phyloP scores from a whole-genome alignment of 1,140 invertebrate genomes.

The Lepidotrigona ventralis region DNA sequence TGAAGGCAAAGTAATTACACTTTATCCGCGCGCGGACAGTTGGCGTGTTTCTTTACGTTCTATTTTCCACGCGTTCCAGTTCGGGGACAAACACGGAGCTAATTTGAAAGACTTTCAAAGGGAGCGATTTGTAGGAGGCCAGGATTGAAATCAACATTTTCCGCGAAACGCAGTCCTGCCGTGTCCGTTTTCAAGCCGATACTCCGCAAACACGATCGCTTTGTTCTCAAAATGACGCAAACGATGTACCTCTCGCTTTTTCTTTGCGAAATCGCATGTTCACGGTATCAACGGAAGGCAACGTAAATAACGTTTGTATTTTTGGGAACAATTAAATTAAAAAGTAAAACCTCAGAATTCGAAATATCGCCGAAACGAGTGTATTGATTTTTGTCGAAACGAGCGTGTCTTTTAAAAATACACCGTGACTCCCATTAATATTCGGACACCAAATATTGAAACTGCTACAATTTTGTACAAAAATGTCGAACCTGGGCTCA shows the following conservation, averaged over 20 bases:
- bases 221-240: conserved; percentile 1
- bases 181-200: background rate
- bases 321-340: background rate
- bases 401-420: no score
- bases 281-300: background rate
- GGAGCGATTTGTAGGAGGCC: background rate
- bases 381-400: background rate
- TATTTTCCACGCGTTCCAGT: background rate
- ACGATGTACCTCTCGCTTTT: conserved; percentile 14
- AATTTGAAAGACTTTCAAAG: conserved; percentile 9
- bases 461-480: no score
- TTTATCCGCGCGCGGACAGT: background rate
- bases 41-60: background rate
- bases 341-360: background rate
- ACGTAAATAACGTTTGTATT: background rate
- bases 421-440: no score
- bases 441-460: no score
- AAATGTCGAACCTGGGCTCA: no score
- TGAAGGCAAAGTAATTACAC: background rate
- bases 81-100: background rate
- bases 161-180: background rate
- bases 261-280: background rate
- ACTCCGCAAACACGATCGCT: conserved; percentile 3
- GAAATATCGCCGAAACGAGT: background rate
- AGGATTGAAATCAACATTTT: conserved; percentile 18